These are phyloP conservation scores for Hypomecis punctinalis DNA, from an alignment of 2,888 invertebrate species.

Conservation along the genomic window DNA sequence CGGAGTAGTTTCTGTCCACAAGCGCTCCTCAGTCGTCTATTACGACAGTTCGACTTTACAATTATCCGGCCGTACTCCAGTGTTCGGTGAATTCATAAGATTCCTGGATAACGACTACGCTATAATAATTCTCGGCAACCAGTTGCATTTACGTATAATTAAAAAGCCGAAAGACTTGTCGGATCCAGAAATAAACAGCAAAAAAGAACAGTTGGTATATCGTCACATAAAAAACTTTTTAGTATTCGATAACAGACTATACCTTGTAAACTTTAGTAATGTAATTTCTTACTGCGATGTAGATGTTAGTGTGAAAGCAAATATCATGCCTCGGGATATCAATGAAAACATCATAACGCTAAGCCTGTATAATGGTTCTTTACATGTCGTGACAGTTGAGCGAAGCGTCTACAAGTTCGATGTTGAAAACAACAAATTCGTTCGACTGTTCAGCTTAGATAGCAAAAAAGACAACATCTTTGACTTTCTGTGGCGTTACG, in stretches of 20 bases:
- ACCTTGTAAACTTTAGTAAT: slow-evolving; percentile 10
- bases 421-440: slow-evolving; percentile 1
- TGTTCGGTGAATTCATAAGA: slow-evolving; percentile 60
- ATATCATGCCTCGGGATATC: background rate
- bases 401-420: slow-evolving; percentile 4
- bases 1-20: slow-evolving; percentile 63
- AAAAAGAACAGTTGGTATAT: background rate
- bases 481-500: slow-evolving; percentile 47
- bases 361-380: slow-evolving; percentile 5
- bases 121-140: slow-evolving; percentile 12
- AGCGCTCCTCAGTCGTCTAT: slow-evolving; percentile 53
- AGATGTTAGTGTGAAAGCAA: slow-evolving; percentile 2
- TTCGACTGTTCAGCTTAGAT: background rate
- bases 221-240: slow-evolving; percentile 5
- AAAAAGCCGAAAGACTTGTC: slow-evolving; percentile 11
- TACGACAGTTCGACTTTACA: slow-evolving; percentile 62
- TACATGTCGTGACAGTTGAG: background rate
- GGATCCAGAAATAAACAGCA: slow-evolving; percentile 1
- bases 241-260: slow-evolving; percentile 1
- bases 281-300: slow-evolving; percentile 10
- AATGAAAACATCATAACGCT: background rate
- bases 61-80: slow-evolving; percentile 41
- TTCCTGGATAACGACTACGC: slow-evolving; percentile 40
- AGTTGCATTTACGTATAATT: slow-evolving; percentile 23
- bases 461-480: slow-evolving; percentile 24